phyloP scores from a whole-genome alignment of 2,797 vertebrate species.

The Ctenochaetus hawaiiensis region DNA sequence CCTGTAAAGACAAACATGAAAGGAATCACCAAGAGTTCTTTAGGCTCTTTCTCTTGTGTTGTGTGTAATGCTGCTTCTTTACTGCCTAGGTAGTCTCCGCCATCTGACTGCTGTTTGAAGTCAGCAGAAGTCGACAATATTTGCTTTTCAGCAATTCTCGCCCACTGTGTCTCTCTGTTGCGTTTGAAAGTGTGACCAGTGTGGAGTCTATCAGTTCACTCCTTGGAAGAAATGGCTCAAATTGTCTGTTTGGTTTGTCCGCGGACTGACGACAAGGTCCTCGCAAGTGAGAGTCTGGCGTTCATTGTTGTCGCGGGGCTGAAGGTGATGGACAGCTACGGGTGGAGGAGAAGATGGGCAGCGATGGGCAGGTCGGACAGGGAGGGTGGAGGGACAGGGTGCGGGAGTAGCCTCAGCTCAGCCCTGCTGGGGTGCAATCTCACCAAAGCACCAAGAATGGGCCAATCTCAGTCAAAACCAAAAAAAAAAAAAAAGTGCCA shows the following conservation, averaged over 20 bases:
- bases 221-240: conserved; percentile 69
- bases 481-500: conserved; percentile 38
- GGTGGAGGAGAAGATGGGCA: conserved; percentile 22
- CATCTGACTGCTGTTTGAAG: conserved; percentile 80
- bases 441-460: conserved; percentile 64
- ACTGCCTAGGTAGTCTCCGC: conserved; percentile 74
- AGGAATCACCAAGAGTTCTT: conserved; percentile 76
- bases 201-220: conserved; percentile 69
- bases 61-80: conserved; percentile 71
- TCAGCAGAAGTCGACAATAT: conserved; percentile 77
- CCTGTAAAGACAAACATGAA: conserved; percentile 80
- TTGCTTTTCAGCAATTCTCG: conserved; percentile 78
- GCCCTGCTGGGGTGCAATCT: conserved; percentile 79
- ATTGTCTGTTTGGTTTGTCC: conserved; percentile 69
- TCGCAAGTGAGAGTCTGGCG: conserved; percentile 48
- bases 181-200: conserved; percentile 76
- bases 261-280: conserved; percentile 51
- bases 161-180: conserved; percentile 72
- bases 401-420: conserved; percentile 59
- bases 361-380: conserved; percentile 30
- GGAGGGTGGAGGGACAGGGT: conserved; percentile 33
- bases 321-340: conserved; percentile 60
- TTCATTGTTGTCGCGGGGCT: conserved; percentile 47
- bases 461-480: conserved; percentile 44
- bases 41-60: conserved; percentile 76